A percentile compares a stretch with the other conserved stretches of the same genome.
These are phyloP conservation scores for Paramormyrops kingsleyae DNA, from an alignment of 2,113 vertebrate genomes.

Conservation along the genomic window DNA sequence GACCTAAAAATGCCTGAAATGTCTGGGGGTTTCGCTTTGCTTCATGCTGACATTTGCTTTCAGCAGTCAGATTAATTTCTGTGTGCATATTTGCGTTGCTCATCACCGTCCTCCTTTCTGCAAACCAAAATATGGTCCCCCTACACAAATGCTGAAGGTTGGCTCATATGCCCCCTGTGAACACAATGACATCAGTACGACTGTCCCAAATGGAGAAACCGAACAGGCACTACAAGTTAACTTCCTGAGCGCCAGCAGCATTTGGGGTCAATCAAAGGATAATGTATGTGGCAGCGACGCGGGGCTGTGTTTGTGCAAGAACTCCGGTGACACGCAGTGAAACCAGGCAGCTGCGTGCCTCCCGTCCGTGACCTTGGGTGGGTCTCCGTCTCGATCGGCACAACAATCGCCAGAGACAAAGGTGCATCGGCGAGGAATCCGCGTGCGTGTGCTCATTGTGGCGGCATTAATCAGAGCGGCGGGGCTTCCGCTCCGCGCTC, in stretches of 20 bases:
- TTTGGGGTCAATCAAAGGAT: neutral
- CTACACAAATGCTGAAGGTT: neutral
- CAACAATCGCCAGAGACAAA: conserved; percentile 42
- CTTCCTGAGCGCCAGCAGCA: neutral
- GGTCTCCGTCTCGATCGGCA: conserved; percentile 41
- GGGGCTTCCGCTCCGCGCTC: conserved; percentile 51
- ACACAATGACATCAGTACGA: neutral
- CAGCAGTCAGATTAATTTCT: neutral
- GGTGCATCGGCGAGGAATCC: conserved; percentile 34
- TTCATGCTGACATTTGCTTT: neutral
- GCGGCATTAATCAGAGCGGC: conserved; percentile 43
- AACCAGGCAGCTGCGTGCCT: conserved; percentile 36
- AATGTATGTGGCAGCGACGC: neutral
- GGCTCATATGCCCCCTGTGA: neutral
- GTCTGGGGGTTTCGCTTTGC: neutral
- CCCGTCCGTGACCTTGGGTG: conserved; percentile 34
- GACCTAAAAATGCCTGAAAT: neutral
- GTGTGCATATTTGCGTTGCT: neutral
- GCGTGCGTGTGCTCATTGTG: conserved; percentile 34
- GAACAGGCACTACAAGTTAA: neutral
- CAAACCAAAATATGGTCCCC: neutral
- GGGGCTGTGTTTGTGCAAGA: neutral
- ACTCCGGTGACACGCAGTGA: neutral
- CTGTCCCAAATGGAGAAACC: neutral
- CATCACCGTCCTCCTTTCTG: neutral